Base-by-base conservation (phyloP, 2,888 invertebrate genomes). In the Oxystoma pomonae region DNA sequence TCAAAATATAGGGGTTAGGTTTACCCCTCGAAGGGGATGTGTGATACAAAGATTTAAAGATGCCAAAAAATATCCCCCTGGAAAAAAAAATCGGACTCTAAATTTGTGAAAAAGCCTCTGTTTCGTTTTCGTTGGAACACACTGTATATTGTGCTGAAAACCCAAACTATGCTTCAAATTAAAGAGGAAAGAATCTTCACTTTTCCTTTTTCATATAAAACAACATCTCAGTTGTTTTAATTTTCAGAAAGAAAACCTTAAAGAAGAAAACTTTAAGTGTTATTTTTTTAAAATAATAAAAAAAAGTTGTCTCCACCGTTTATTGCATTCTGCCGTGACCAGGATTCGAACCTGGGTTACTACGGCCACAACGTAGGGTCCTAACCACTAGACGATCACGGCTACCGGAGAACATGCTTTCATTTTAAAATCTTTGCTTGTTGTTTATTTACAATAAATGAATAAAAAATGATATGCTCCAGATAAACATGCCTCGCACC, bases 271-370 rank as follows among this genome's bases (percentile, higher is more conserved):
- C 12, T 12, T 3, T 12, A 35, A 12, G 3, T 35, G 3, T 35
- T 7, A 3, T 35, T 7, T 7, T 35, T 35, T 35, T 35, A 7
- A 12, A 7, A 35, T 7, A 35, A 9, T 17, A 53, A 53, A 53
- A 53, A 53, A 53, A 53, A 53, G 3, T 17, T 53, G 53, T 53
- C 53, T 53, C 53, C 53, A 53, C 53, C 53, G 53, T 53, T 16
- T 9, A 3, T 72, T 66, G 58, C 70, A 72, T 75, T 74, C 72
- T 76, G 76, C 76, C 76, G 76, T 83, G 82, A 83, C 83, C 83
- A 83, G 83, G 84, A 84, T 82, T 84, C 83, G 83, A 84, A 84
- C 83, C 83, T 83, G 83, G 83, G 83, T 84, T 84, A 83, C 82
- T 82, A 82, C 83, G 83, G 84, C 83, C 83, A 84, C 83, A 84